Evolutionary conservation across 2,113 vertebrate species (phyloP), one percentile per base, ranked within the genome.

Genomic region (Melanocharis versteri): DNA sequence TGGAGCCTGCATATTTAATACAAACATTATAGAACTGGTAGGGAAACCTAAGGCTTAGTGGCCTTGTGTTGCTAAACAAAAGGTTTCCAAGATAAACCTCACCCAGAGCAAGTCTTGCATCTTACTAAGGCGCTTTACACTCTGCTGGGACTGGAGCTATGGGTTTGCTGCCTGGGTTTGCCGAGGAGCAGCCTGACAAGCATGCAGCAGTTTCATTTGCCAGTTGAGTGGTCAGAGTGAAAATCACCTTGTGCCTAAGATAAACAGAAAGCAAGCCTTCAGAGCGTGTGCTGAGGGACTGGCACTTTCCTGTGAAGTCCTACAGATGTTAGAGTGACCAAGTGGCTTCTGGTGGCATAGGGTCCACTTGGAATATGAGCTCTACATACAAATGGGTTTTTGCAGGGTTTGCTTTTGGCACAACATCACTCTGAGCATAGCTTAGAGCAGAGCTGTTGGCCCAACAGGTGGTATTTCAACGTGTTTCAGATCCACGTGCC

Each of bases 361-460:
- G 15, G 23, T 47, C 20, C 60, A 50, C 69, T 48, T 62, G 44
- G 44, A 79, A 78, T 58, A 58, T 24, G 27, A 92, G 13, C 33
- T 66, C 35, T 87, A 9, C 12, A 11, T 56, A 37, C 10, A 0
- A 1, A 5, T 53, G 60, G 28, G 24, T 45, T 87, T 94, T 58
- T 71, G 26, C 53, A 50, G 65, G 22, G 61, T 37, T 92, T 91
- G 17, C 11, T 84, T 89, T 84, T 53, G 37, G 44, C 72, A 33
- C 53, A 54, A 15, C 9, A 40, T 57, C 65, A 27, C 31, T 39
- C 65, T 23, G 53, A 69, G 28, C 9, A 1, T 19, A 79, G 39
- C 45, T 90, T 23, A 42, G 28, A 54, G 57, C 73, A 68, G 53
- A 81, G 60, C 30, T 95, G 51, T 33, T 95, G 72, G 39, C 47